phyloP scores from a whole-genome alignment of 2,797 vertebrate species.

The Hyperoplus immaculatus region DNA sequence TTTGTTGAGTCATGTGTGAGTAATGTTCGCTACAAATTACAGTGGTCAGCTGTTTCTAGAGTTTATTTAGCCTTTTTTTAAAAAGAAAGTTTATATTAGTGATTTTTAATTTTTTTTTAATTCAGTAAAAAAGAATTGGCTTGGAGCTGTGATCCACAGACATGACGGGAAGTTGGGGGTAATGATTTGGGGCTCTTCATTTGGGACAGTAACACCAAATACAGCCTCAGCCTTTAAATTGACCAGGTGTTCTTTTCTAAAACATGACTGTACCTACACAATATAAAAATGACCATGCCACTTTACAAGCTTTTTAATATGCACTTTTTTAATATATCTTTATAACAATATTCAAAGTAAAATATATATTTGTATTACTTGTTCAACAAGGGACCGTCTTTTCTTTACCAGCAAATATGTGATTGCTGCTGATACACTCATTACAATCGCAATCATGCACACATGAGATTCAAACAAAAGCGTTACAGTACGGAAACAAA shows the following conservation, averaged over 20 bases:
- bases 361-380: not conserved
- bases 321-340: constrained; percentile 5
- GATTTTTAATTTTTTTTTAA: not conserved
- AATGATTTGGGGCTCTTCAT: not conserved
- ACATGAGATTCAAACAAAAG: constrained; percentile 5
- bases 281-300: constrained; percentile 23
- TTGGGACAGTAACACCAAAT: not conserved
- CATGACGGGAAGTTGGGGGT: not conserved
- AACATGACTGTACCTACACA: constrained; percentile 20
- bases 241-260: not conserved
- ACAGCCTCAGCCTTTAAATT: not conserved
- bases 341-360: constrained; percentile 16
- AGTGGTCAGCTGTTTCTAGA: not conserved
- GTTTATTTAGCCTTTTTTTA: not conserved
- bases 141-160: not conserved
- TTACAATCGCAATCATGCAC: not conserved
- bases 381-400: not conserved
- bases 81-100: not conserved
- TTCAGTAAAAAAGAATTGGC: not conserved
- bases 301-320: constrained; percentile 5
- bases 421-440: not conserved
- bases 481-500: not conserved
- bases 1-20: not conserved
- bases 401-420: constrained; percentile 5
- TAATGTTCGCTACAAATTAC: not conserved